Evolutionary conservation across 1,140 invertebrate species (phyloP), one percentile per base, ranked within the genome.

Genomic region (Tetragonula clypearis): DNA sequence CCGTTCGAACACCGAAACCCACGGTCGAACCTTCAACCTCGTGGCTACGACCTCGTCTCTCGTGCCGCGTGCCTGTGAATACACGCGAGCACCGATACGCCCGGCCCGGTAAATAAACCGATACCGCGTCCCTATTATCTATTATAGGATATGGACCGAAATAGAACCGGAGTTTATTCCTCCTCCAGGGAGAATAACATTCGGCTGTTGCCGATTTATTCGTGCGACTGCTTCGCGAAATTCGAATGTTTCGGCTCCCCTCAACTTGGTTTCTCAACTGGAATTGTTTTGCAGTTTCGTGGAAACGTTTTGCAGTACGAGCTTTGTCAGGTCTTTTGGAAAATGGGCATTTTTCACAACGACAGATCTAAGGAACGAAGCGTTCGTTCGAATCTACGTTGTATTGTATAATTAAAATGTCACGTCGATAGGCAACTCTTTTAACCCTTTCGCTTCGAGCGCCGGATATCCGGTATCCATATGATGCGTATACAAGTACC

Each of bases 41-140:
- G 9, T 17, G 41, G 35, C 30, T 62, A 26, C 49, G 55, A 77
- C 66, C 49, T 35, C 55, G 17, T 55, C 65, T 30, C 65, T 49
- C 17, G 15, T 60, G 62, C 58, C 35, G 72, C 78, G 19, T n/a
- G 86, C 55, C 79, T 84, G 85, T 75, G 86, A 88, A 88, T 85
- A 88, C 86, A 74, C 41, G 74, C 71, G 53, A 84, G 41, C 66
- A 35, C 66, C 60, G 80, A 90, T 84, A 82, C 83, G 77, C 41
- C 75, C 26, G 30, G 30, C 72, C n/a, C 72, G 84, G 81, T 87
- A 89, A 85, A 85, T 82, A 82, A 82, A 71, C 83, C 62, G 84
- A 85, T 85, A 82, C 79, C 8, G 58, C 71, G 69, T 58, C 60
- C 60, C 71, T 68, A 82, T 85, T 85, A 85, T 85, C 84, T 81